Conservation (phyloP, 2,888 invertebrate genomes). For the Magallana nippona region DNA sequence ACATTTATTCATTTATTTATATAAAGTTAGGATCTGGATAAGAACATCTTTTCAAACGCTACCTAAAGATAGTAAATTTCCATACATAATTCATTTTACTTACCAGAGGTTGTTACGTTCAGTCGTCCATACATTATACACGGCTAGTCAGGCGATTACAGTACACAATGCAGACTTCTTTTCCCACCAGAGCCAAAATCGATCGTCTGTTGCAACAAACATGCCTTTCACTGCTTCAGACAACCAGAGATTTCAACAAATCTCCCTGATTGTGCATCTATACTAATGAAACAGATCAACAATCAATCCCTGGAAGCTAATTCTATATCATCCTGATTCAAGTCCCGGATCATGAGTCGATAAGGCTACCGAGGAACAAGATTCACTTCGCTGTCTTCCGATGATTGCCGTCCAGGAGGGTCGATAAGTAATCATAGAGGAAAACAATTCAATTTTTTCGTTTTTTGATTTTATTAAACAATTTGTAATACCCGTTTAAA, state of each 20-base stretch:
- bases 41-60: neutral
- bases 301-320: neutral
- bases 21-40: no score
- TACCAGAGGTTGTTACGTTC: neutral
- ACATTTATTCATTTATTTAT: no score
- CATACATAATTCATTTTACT: neutral
- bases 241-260: constrained; percentile 19
- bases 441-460: no score
- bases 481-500: neutral
- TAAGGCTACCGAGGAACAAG: neutral
- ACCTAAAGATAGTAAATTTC: neutral
- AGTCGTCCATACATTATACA: constrained; percentile 6
- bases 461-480: no score
- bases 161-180: constrained; percentile 3
- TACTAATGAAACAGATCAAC: constrained; percentile 7
- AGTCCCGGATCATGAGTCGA: neutral
- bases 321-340: neutral
- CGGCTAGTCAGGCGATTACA: neutral
- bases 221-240: constrained; percentile 30
- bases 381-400: neutral
- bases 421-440: neutral
- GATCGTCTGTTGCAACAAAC: constrained; percentile 20
- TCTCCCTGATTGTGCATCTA: neutral
- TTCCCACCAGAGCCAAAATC: constrained; percentile 14
- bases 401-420: neutral